These are phyloP conservation scores for Malurus melanocephalus DNA, from an alignment of 2,113 vertebrate genomes.

Conservation along the genomic window DNA sequence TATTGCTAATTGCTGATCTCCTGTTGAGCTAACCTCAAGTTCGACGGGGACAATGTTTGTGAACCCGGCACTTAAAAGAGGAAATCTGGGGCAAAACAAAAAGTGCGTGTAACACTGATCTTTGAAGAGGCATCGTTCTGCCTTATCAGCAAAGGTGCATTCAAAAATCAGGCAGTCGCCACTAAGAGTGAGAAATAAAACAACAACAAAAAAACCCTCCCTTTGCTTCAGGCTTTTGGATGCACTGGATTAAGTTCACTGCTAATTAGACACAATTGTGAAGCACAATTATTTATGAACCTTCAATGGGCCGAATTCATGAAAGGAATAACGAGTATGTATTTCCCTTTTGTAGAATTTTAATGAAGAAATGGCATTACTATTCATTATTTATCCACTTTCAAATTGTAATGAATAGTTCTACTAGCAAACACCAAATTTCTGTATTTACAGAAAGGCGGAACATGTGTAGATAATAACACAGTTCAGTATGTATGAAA, in stretches of 20 bases:
- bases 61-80: background rate
- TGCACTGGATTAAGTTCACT: slow-evolving; percentile 66
- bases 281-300: slow-evolving; percentile 65
- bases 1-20: background rate
- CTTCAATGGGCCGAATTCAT: slow-evolving; percentile 67
- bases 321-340: slow-evolving; percentile 65
- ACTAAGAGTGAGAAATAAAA: background rate
- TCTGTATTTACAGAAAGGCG: slow-evolving; percentile 66
- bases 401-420: slow-evolving; percentile 71
- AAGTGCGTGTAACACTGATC: background rate
- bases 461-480: slow-evolving; percentile 58
- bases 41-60: background rate
- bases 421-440: slow-evolving; percentile 70
- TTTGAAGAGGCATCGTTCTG: background rate
- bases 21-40: background rate
- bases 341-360: slow-evolving; percentile 70
- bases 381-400: slow-evolving; percentile 71
- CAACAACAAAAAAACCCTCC: background rate
- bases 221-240: slow-evolving; percentile 50
- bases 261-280: slow-evolving; percentile 70
- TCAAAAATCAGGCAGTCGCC: background rate
- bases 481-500: slow-evolving; percentile 45
- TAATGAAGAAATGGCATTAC: slow-evolving; percentile 68
- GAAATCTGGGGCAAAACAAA: background rate
- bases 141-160: slow-evolving; percentile 6